Evolutionary conservation across 2,113 vertebrate species (phyloP), one percentile per base, ranked within the genome.

Genomic region (Cinclus mexicanus): DNA sequence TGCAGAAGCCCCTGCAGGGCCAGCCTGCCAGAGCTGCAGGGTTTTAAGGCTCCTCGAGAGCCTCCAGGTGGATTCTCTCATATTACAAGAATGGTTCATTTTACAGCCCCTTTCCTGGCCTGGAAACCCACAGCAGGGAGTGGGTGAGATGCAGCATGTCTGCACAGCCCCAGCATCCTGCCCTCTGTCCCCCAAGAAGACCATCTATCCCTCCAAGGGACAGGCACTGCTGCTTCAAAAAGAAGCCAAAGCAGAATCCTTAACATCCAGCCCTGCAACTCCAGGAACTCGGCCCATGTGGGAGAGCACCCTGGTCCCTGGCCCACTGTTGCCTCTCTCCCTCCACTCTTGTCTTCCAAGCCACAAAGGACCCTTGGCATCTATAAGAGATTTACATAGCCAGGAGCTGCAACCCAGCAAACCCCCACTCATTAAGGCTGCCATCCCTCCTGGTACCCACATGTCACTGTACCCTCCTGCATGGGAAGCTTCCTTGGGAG

Each of bases 41-140:
- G 78, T 56, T 92, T 96, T 89, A 94, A 55, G 55, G 67, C 87
- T 94, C 65, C 64, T 87, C 74, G 4, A 5, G 67, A 61, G 87
- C n/a, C 90, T 96, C 95, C 95, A 96, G 92, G 90, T 96, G 95
- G 86, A 92, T 95, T 92, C 81, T 96, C 91, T 96, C 95, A 95
- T 83, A 71, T 94, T 95, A 95, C 94, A 95, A 80, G 80, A 95
- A 88, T 42, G 37, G 77, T 72, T 92, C 12, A 0, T 91, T 95
- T 96, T 97, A 96, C 77, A 92, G 88, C 49, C 87, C 90, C 67
- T 70, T 93, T 96, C 84, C 93, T 70, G 82, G 91, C 16, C 77
- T 67, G 60, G 26, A 61, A 94, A 81, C 75, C 28, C 63, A 71
- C 1, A 0, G 61, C 1, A 0, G 47, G 67, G 53, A 90, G 49